These are phyloP conservation scores for Brachyhypopomus occidentalis DNA, from an alignment of 2,113 vertebrate genomes.

Conservation along the genomic window DNA sequence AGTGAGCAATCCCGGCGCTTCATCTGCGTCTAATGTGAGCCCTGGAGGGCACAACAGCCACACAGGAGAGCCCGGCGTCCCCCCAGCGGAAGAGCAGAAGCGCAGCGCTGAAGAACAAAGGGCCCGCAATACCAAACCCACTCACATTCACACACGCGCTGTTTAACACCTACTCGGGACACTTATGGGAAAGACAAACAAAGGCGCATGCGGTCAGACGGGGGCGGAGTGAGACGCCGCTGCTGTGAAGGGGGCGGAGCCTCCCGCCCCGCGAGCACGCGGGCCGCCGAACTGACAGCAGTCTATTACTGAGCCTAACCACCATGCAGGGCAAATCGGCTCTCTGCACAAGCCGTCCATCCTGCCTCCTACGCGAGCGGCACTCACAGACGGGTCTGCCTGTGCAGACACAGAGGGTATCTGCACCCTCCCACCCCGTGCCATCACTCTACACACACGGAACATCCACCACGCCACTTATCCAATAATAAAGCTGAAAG, in stretches of 20 bases:
- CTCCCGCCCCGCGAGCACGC: constrained; percentile 23
- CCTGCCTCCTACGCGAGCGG: constrained; percentile 23
- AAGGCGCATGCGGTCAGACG: constrained; percentile 3
- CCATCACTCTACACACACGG: constrained; percentile 34
- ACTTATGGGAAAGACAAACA: constrained; percentile 18
- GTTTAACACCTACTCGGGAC: constrained; percentile 26
- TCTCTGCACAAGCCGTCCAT: constrained; percentile 47
- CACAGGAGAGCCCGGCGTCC: background rate
- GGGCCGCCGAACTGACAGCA: constrained; percentile 47
- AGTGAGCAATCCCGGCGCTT: constrained; percentile 60
- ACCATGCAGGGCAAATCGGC: constrained; percentile 50
- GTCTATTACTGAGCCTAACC: constrained; percentile 57
- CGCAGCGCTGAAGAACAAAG: background rate
- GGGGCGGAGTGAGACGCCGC: constrained; percentile 8
- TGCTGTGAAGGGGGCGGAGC: constrained; percentile 11
- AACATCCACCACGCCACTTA: constrained; percentile 26
- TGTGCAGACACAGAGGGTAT: constrained; percentile 4
- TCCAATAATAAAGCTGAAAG: constrained; percentile 38
- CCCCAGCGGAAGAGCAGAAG: constrained; percentile 11
- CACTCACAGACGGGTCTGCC: constrained; percentile 6
- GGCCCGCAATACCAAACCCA: constrained; percentile 6
- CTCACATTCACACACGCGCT: constrained; percentile 21
- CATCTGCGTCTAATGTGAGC: constrained; percentile 49
- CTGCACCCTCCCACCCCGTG: constrained; percentile 26
- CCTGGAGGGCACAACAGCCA: background rate